Percentiles rank a stretch among this genome's conserved stretches.
Conservation (phyloP, 2,113 vertebrate species). For the Ochotona curzoniae region DNA sequence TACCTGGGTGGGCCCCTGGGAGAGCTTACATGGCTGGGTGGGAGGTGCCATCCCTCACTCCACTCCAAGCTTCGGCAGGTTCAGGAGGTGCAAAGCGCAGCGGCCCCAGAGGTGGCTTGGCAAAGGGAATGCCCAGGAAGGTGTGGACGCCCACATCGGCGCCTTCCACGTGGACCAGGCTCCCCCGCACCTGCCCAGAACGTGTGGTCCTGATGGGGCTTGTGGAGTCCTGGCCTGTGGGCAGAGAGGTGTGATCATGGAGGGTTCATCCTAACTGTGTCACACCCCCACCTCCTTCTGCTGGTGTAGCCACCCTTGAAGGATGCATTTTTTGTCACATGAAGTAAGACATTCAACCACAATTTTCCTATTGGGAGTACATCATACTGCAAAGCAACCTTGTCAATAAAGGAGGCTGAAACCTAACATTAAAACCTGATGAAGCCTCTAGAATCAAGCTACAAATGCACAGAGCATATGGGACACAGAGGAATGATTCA, state of each 20-base stretch:
- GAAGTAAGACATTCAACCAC: too few relatives aligned
- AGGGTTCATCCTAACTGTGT: not conserved
- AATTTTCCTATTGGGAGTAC: too few relatives aligned
- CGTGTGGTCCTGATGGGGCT: slow-evolving; percentile 76
- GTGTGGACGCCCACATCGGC: slow-evolving; percentile 76
- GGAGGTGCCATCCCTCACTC: slow-evolving; percentile 87
- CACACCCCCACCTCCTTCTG: not conserved
- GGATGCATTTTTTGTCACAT: too few relatives aligned
- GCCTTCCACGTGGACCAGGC: too few relatives aligned
- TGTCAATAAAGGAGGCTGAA: too few relatives aligned
- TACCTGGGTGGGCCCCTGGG: not conserved
- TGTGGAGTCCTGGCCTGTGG: too few relatives aligned
- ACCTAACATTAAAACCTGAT: too few relatives aligned
- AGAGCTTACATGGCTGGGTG: slow-evolving; percentile 88
- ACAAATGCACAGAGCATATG: too few relatives aligned
- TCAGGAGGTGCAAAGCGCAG: slow-evolving; percentile 90
- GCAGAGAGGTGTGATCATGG: not conserved
- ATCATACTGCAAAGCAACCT: too few relatives aligned
- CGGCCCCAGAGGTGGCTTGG: slow-evolving; percentile 90
- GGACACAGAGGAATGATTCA: too few relatives aligned
- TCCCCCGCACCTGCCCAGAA: too few relatives aligned
- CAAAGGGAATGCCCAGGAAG: slow-evolving; percentile 92
- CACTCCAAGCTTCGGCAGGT: slow-evolving; percentile 88
- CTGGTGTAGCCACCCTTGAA: not conserved
- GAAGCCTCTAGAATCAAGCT: too few relatives aligned